Conservation (phyloP, 2,113 vertebrate genomes). For the Spermophilus dauricus region DNA sequence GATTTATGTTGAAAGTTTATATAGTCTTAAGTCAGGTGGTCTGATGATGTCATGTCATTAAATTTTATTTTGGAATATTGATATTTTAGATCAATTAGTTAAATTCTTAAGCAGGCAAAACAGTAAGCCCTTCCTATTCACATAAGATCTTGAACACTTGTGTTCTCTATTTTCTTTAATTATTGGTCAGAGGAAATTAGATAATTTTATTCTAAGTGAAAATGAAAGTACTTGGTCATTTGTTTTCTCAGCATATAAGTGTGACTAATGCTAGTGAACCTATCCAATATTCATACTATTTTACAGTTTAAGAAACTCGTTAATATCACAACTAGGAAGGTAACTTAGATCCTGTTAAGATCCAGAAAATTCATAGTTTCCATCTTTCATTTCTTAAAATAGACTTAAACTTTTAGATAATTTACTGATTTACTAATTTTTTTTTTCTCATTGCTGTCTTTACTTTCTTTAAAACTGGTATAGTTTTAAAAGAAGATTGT, state of each 20-base stretch:
- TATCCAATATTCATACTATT: constrained; percentile 13
- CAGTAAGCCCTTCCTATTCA: background rate
- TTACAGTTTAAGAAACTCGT: constrained; percentile 71
- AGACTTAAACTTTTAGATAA: constrained; percentile 51
- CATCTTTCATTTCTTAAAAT: constrained; percentile 69
- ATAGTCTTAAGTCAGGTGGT: constrained; percentile 11
- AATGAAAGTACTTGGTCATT: constrained; percentile 45
- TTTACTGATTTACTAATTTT: constrained; percentile 53
- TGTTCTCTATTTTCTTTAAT: background rate
- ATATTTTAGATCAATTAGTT: constrained; percentile 47
- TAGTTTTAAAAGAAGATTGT: background rate
- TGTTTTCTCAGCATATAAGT: constrained; percentile 69
- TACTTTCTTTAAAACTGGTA: background rate
- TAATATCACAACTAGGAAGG: constrained; percentile 23
- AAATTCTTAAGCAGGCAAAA: constrained; percentile 32
- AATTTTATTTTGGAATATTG: constrained; percentile 55
- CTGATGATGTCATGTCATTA: background rate
- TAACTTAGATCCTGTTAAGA: constrained; percentile 35
- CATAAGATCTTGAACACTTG: constrained; percentile 22
- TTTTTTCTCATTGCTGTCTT: constrained; percentile 43
- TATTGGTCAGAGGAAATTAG: constrained; percentile 36
- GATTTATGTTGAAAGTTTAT: constrained; percentile 29
- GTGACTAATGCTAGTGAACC: background rate
- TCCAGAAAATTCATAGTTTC: constrained; percentile 79
- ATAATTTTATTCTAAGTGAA: constrained; percentile 49